Evolutionary conservation across 2,888 invertebrate species (phyloP).

Genomic region (Incurvaria masculella): DNA sequence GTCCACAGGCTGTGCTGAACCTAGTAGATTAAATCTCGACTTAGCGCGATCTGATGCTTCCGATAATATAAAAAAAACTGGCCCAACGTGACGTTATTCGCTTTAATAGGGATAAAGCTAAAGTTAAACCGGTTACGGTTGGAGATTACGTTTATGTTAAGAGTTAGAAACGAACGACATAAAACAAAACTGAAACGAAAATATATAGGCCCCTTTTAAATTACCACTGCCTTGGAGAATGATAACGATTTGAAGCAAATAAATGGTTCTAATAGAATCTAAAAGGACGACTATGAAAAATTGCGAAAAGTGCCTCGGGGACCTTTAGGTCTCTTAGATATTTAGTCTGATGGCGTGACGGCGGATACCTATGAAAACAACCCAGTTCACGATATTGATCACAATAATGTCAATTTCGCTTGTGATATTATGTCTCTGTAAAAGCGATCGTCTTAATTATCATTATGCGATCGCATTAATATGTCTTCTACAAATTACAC

Average conservation of each 20-base stretch:
- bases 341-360: no score
- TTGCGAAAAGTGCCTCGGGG: slow-evolving; percentile 8
- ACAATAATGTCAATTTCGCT: no score
- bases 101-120: background rate
- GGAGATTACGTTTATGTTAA: no score
- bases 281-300: slow-evolving; percentile 16
- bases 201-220: slow-evolving; percentile 12
- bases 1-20: background rate
- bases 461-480: no score
- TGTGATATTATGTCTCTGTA: no score
- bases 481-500: no score
- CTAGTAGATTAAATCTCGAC: no score
- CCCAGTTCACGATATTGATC: no score
- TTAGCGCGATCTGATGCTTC: no score
- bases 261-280: slow-evolving; percentile 11
- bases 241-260: no score
- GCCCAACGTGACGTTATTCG: background rate
- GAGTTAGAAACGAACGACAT: slow-evolving; percentile 1
- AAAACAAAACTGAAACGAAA: slow-evolving; percentile 13
- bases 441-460: no score
- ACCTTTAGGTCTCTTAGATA: slow-evolving; percentile 13
- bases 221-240: slow-evolving; percentile 12
- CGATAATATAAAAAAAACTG: background rate
- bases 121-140: background rate
- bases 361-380: no score